phyloP scores from a whole-genome alignment of 1,140 invertebrate species.

The Aradophagus sp. region DNA sequence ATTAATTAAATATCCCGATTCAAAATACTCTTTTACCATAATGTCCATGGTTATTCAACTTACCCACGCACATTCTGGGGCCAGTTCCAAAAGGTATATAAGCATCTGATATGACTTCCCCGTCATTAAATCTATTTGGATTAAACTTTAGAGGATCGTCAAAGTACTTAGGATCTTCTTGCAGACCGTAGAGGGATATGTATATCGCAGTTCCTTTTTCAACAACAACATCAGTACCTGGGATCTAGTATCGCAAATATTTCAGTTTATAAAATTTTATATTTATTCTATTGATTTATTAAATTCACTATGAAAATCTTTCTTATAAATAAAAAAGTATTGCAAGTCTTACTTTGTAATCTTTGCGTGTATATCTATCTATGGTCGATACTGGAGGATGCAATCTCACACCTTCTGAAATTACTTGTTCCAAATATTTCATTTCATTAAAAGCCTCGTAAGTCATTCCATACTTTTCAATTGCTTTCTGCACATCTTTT shows the following conservation, averaged over 20 bases:
- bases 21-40: neutral
- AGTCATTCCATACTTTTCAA: slow-evolving; percentile 63
- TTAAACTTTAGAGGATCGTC: slow-evolving; percentile 59
- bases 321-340: too few species aligned
- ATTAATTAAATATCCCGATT: neutral
- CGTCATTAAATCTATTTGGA: slow-evolving; percentile 63
- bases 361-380: slow-evolving; percentile 72
- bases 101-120: slow-evolving; percentile 46
- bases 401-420: slow-evolving; percentile 72
- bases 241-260: slow-evolving; percentile 54
- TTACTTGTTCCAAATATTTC: slow-evolving; percentile 65
- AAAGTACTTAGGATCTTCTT: slow-evolving; percentile 67
- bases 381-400: slow-evolving; percentile 79
- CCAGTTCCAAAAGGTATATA: slow-evolving; percentile 60
- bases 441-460: slow-evolving; percentile 67
- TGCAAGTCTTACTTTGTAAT: slow-evolving; percentile 61
- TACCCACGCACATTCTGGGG: slow-evolving; percentile 61
- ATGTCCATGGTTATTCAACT: slow-evolving; percentile 8
- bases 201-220: slow-evolving; percentile 67
- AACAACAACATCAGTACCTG: slow-evolving; percentile 66
- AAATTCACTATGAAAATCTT: too few species aligned
- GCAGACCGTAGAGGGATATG: slow-evolving; percentile 67
- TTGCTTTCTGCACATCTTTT: slow-evolving; percentile 76
- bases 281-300: neutral
- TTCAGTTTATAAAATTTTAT: neutral